Conservation (phyloP, 2,888 invertebrate species). For the Hypercompe scribonia region DNA sequence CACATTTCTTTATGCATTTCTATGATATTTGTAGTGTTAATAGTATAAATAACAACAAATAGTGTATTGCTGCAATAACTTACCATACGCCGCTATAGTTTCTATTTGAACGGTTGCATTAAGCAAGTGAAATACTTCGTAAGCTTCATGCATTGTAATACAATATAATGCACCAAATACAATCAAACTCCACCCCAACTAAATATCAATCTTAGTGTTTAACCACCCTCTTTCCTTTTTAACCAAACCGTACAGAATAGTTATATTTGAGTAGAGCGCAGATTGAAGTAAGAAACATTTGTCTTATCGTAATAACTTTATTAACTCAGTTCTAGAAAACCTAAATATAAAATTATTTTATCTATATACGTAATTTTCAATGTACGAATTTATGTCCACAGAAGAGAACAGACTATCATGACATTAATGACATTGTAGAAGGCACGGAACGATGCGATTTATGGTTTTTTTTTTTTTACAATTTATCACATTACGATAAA, state of each 20-base stretch:
- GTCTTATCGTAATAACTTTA: not conserved
- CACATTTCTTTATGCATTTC: not conserved
- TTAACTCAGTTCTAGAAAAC: not conserved
- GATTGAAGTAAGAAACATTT: constrained; percentile 3
- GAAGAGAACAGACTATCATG: not conserved
- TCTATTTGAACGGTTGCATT: constrained; percentile 96
- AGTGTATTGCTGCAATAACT: constrained; percentile 43
- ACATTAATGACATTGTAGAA: not conserved
- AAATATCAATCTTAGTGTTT: not conserved
- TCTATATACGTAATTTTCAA: not conserved
- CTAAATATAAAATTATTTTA: not conserved
- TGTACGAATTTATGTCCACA: not conserved
- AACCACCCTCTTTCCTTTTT: not conserved
- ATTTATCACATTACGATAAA: too few relatives aligned
- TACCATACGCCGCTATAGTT: constrained; percentile 96
- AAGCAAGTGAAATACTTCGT: constrained; percentile 92
- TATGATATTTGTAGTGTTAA: not conserved
- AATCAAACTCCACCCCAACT: constrained; percentile 10
- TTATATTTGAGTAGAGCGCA: not conserved
- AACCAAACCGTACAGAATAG: not conserved
- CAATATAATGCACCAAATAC: constrained; percentile 9
- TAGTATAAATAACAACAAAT: constrained; percentile 6
- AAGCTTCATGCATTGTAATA: constrained; percentile 93
- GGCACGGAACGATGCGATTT: too few relatives aligned
- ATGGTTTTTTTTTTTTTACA: too few relatives aligned